phyloP scores from a whole-genome alignment of 37 sponge, comb jelly and placozoan species.

The Agelas oroides region DNA sequence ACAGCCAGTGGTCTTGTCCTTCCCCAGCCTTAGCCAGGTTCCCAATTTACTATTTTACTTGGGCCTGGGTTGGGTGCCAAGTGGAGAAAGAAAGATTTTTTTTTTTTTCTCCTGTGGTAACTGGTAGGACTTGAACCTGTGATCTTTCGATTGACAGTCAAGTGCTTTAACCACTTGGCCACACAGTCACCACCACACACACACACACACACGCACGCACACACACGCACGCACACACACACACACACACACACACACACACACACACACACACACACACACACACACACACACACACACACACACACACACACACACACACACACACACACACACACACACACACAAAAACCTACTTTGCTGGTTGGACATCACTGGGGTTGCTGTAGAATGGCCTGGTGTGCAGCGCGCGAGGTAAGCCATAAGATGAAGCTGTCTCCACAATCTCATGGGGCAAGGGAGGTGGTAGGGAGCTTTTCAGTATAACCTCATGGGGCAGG shows the following conservation, averaged over 20 bases:
- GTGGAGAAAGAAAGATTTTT: too few relatives aligned
- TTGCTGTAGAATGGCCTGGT: conserved; percentile 59
- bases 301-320: conserved; percentile 7
- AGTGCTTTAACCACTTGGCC: too few relatives aligned
- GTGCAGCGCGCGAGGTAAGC: conserved; percentile 32
- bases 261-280: conserved; percentile 12
- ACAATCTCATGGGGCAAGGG: conserved; percentile 25
- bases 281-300: conserved; percentile 9
- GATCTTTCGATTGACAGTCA: too few relatives aligned
- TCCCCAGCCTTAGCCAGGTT: too few relatives aligned
- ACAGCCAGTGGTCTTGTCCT: too few relatives aligned
- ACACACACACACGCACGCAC: too few relatives aligned
- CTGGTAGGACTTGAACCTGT: too few relatives aligned
- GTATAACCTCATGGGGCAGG: background rate
- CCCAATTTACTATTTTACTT: too few relatives aligned
- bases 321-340: conserved; percentile 17
- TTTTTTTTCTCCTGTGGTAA: too few relatives aligned
- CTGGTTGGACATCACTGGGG: conserved; percentile 55
- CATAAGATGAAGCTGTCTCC: conserved; percentile 6
- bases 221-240: background rate
- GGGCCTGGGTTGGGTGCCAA: too few relatives aligned
- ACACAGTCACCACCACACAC: too few relatives aligned
- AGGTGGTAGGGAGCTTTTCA: background rate
- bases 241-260: background rate
- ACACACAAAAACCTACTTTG: conserved; percentile 50